A percentile compares a stretch with the other conserved stretches of the same genome.
Evolutionary conservation across 2,888 invertebrate species (phyloP).

Genomic region (Athalia cordata): DNA sequence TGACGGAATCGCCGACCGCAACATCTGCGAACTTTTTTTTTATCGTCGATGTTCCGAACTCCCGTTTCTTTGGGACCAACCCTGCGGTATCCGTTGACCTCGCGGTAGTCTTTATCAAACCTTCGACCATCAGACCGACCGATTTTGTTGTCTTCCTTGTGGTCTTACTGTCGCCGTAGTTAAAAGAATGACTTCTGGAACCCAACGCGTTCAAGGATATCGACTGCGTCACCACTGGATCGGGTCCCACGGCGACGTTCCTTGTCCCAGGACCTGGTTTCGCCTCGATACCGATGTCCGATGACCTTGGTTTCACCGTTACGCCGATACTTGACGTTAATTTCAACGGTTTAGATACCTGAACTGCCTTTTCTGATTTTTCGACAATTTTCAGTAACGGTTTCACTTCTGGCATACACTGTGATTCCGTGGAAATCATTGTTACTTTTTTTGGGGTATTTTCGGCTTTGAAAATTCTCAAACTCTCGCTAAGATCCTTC

Average conservation of each 20-base stretch:
- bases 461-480: conserved; percentile 58
- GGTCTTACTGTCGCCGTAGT: conserved; percentile 76
- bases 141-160: conserved; percentile 67
- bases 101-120: conserved; percentile 60
- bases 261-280: conserved; percentile 73
- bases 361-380: conserved; percentile 59
- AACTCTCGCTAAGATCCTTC: conserved; percentile 62
- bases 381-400: conserved; percentile 47
- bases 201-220: conserved; percentile 72
- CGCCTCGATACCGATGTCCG: conserved; percentile 70
- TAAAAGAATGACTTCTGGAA: conserved; percentile 78
- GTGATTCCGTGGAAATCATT: conserved; percentile 56
- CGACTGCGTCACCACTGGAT: conserved; percentile 71
- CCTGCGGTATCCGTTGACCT: conserved; percentile 73
- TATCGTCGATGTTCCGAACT: conserved; percentile 69
- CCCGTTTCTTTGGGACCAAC: conserved; percentile 64
- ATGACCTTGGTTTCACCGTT: conserved; percentile 67
- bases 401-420: conserved; percentile 55
- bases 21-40: conserved; percentile 74
- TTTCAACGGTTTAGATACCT: conserved; percentile 62
- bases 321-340: conserved; percentile 68
- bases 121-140: conserved; percentile 61
- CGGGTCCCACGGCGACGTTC: conserved; percentile 79
- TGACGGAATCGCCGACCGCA: conserved; percentile 75
- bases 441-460: conserved; percentile 51